These are phyloP conservation scores for Tolmerus cingulatus DNA, from an alignment of 2,888 invertebrate genomes.

Conservation along the genomic window DNA sequence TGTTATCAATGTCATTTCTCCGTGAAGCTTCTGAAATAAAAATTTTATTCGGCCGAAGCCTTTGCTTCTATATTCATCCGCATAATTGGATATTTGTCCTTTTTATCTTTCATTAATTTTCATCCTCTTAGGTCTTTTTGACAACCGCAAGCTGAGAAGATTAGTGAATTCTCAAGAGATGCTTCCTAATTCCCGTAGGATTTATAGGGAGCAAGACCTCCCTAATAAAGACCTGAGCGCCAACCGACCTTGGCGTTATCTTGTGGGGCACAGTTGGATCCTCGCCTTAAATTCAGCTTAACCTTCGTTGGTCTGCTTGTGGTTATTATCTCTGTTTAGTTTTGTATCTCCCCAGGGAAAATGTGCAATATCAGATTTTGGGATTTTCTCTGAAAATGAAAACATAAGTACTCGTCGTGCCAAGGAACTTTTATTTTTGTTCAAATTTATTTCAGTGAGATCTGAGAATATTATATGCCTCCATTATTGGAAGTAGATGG, in stretches of 20 bases:
- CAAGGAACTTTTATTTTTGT: not conserved
- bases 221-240: not conserved
- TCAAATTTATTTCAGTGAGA: not conserved
- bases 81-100: slow-evolving; percentile 28
- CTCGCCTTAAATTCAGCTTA: not conserved
- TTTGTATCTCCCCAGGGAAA: not conserved
- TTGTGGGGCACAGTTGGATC: not conserved
- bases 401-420: not conserved
- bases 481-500: not conserved
- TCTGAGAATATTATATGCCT: not conserved
- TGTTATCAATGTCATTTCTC: not conserved
- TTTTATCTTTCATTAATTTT: slow-evolving; percentile 21
- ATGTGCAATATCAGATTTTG: not conserved
- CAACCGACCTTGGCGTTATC: not conserved
- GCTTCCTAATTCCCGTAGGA: not conserved
- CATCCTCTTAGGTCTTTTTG: slow-evolving; percentile 17
- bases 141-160: slow-evolving; percentile 7
- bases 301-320: not conserved
- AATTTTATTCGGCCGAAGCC: not conserved
- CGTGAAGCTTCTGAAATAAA: not conserved
- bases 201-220: not conserved
- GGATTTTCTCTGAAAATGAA: not conserved
- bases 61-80: slow-evolving; percentile 19
- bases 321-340: not conserved
- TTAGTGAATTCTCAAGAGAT: not conserved